Evolutionary conservation across 2,888 invertebrate genomes (phyloP).

Genomic region (Scelioninae gen. 1): DNA sequence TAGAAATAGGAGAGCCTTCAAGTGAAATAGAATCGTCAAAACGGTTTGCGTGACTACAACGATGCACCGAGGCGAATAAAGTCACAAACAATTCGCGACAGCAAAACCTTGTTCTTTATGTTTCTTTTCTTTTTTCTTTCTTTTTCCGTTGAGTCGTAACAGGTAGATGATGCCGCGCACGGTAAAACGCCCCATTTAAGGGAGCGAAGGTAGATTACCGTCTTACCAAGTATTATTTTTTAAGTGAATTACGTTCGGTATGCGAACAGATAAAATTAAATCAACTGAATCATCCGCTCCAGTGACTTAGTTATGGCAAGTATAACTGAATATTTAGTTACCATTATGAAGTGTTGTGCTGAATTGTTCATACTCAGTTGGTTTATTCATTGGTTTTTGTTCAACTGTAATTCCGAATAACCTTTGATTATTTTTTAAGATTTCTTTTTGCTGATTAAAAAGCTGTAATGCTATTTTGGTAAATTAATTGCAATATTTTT

Average conservation of each 20-base stretch:
- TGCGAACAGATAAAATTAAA: constrained; percentile 11
- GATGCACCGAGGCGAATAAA: constrained; percentile 40
- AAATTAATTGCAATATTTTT: too few species aligned
- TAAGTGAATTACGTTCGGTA: constrained; percentile 3
- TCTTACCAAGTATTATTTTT: constrained; percentile 15
- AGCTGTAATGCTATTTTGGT: too few species aligned
- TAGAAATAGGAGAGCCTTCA: constrained; percentile 29
- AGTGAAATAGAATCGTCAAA: constrained; percentile 60
- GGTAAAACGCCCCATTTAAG: constrained; percentile 50
- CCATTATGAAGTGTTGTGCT: not conserved
- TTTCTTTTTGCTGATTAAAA: too few species aligned
- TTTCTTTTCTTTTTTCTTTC: not conserved
- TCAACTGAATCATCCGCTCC: constrained; percentile 12
- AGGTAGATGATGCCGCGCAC: constrained; percentile 28
- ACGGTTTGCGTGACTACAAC: constrained; percentile 38
- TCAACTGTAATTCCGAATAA: too few species aligned
- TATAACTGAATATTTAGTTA: constrained; percentile 19
- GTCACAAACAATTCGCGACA: constrained; percentile 41
- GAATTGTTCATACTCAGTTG: not conserved
- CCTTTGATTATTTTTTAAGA: too few species aligned
- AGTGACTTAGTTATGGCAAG: not conserved
- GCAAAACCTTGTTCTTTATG: constrained; percentile 25
- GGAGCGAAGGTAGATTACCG: constrained; percentile 27
- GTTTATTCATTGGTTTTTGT: too few species aligned
- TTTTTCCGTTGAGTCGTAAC: constrained; percentile 18